Base-by-base conservation (phyloP, 2,888 invertebrate species). In the Athripsodes cinereus region DNA sequence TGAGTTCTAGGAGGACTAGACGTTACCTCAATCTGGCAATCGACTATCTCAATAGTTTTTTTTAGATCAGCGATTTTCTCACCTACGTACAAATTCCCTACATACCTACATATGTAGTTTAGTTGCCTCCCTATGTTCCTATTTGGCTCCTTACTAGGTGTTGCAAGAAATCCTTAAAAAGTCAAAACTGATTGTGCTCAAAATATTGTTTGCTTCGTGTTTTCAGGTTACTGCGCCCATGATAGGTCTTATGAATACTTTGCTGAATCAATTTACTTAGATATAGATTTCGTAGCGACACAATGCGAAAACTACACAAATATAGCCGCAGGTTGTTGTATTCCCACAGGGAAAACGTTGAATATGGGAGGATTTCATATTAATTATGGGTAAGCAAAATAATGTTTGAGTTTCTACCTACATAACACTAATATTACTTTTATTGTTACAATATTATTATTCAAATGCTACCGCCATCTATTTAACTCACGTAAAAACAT, bases 171-270 rank as follows among this genome's bases (percentile, higher is more conserved):
- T n/a, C n/a, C n/a, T n/a, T n/a, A n/a, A n/a, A n/a, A n/a, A n/a
- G n/a, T n/a, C n/a, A n/a, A n/a, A n/a, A n/a, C n/a, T n/a, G n/a
- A n/a, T 31, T 31, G 11, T 31, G 31, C 8, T 31, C 31, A 31
- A 31, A 31, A 31, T 31, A 11, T 8, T 31, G 31, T 31, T 6
- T 31, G 31, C 31, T 31, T 31, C 11, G 6, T 31, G 22, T 52
- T 59, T 59, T 50, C 65, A 80, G 80, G 79, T 64, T 68, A 79
- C 0, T 81, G 81, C 62, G 79, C 80, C 20, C 81, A 81, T 68
- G 78, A 79, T 55, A 72, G 80, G 1, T 78, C 79, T 1, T 79
- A 79, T 66, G 75, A 78, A 74, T 80, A 73, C 66, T 80, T 80
- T 68, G 68, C 79, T 1, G 81, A 81, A 69, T 81, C 81, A 21